A percentile compares a stretch with the other conserved stretches of the same genome.
Evolutionary conservation across 2,888 invertebrate genomes (phyloP).

Genomic region (Polietes domitor): DNA sequence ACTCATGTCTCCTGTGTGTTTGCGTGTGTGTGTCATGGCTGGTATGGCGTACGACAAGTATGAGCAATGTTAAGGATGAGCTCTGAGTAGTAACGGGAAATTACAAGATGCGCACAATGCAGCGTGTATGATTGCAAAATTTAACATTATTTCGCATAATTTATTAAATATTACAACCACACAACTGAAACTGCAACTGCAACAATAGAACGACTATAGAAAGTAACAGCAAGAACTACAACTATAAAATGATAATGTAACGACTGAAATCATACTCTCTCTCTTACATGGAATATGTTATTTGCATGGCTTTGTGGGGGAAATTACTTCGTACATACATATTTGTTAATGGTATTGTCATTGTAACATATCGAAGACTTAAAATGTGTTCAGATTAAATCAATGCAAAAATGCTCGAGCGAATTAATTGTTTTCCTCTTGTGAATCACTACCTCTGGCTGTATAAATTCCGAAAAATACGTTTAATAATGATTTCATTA

Average conservation of each 20-base stretch:
- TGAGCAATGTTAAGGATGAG: background rate
- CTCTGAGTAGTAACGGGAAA: background rate
- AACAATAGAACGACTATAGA: background rate
- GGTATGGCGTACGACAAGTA: background rate
- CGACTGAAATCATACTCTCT: background rate
- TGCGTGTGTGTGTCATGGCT: background rate
- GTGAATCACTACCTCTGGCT: too few species aligned
- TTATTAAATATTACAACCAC: background rate
- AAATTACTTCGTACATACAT: too few species aligned
- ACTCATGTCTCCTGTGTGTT: background rate
- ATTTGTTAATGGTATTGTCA: too few species aligned
- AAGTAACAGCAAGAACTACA: background rate
- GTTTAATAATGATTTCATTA: too few species aligned
- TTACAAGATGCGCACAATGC: background rate
- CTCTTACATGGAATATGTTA: background rate
- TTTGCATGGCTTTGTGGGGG: too few species aligned
- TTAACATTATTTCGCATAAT: conserved; percentile 4
- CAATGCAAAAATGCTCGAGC: too few species aligned
- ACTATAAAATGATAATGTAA: background rate
- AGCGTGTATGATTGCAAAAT: background rate
- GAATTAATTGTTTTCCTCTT: too few species aligned
- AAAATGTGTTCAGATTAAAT: too few species aligned
- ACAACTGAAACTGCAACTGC: background rate
- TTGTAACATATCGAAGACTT: too few species aligned
- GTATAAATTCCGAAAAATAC: too few species aligned